Evolutionary conservation across 1,140 invertebrate genomes (phyloP), one percentile per base, ranked within the genome.

Genomic region (Papilio xuthus): DNA sequence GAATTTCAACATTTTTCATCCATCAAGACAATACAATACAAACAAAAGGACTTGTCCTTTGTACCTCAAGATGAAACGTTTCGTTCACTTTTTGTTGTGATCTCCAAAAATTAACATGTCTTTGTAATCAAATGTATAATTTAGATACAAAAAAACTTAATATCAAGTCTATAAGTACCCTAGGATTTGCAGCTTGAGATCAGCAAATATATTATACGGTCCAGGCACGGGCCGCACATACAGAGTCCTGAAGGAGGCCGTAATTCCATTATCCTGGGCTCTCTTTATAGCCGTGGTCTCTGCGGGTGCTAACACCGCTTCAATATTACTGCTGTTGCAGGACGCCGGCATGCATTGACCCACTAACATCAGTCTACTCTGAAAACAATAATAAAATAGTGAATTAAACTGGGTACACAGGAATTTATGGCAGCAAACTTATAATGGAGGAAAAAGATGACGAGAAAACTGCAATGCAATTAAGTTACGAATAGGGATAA

Each of bases 311-410:
- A 97, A 84, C 78, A 97, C 93, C 1, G 93, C 94, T 72, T 94
- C 92, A 23, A 97, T 84, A 37, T 96, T 96, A 10, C 90, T 83
- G 2, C 94, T 89, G 44, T 94, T 94, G 86, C 97, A 98, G 1
- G 96, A 95, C 41, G 93, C 92, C 4, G 97, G 97, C 69, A 97
- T 88, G 85, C 97, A 98, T 81, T 97, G 95, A 26, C 97, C 97
- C 18, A 97, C 90, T 82, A 96, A 95, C 78, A 97, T 94, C 84
- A 95, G 93, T 82, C 96, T 94, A 47, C 94, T 94, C 96, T 97
- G 94, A 72, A 95, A 94, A 79, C 23, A 74, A 82, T n/a, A 72
- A 67, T 56, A 56, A 37, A 60, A 50, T 50, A 50, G 44, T 50
- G 7, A 7, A n/a, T n/a, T n/a, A n/a, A 7, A n/a, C 18, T 7